Percentiles rank a stretch among this genome's conserved stretches.
Evolutionary conservation across 2,888 invertebrate species (phyloP).

Genomic region (Zaprionus lineosus): DNA sequence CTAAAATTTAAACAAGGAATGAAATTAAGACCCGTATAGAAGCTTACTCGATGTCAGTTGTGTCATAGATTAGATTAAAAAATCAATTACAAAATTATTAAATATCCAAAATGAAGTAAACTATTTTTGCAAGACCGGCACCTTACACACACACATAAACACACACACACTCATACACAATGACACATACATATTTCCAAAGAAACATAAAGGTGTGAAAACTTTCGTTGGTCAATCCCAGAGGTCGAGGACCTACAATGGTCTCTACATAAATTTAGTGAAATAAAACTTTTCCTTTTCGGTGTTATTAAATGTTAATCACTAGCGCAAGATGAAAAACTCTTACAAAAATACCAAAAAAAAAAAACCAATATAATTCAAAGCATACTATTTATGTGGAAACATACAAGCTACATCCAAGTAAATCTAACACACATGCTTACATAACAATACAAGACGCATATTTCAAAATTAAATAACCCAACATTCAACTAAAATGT

Average conservation of each 20-base stretch:
- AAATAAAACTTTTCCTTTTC: slow-evolving; percentile 49
- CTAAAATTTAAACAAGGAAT: slow-evolving; percentile 8
- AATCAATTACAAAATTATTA: slow-evolving; percentile 8
- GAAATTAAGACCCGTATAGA: slow-evolving; percentile 42
- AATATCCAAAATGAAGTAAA: slow-evolving; percentile 28
- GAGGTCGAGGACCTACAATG: too few species aligned
- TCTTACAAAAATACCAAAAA: slow-evolving; percentile 21
- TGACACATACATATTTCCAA: not conserved
- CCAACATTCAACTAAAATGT: slow-evolving; percentile 37
- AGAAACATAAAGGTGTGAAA: slow-evolving; percentile 7
- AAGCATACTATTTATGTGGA: too few species aligned
- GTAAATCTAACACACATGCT: slow-evolving; percentile 37
- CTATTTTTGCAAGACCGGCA: slow-evolving; percentile 37
- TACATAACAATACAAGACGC: slow-evolving; percentile 15
- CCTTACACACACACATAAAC: slow-evolving; percentile 2
- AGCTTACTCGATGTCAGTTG: slow-evolving; percentile 67
- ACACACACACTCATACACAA: slow-evolving; percentile 6
- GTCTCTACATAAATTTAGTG: too few species aligned
- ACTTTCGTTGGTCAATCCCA: slow-evolving; percentile 10
- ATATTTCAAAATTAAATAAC: slow-evolving; percentile 21
- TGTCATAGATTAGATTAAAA: slow-evolving; percentile 64
- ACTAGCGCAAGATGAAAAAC: slow-evolving; percentile 49
- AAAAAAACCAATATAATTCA: too few species aligned
- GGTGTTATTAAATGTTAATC: slow-evolving; percentile 72
- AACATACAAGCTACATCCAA: slow-evolving; percentile 7